Evolutionary conservation across 2,888 invertebrate species (phyloP), one percentile per base, ranked within the genome.

Genomic region (Lasioglossum oenotherae): DNA sequence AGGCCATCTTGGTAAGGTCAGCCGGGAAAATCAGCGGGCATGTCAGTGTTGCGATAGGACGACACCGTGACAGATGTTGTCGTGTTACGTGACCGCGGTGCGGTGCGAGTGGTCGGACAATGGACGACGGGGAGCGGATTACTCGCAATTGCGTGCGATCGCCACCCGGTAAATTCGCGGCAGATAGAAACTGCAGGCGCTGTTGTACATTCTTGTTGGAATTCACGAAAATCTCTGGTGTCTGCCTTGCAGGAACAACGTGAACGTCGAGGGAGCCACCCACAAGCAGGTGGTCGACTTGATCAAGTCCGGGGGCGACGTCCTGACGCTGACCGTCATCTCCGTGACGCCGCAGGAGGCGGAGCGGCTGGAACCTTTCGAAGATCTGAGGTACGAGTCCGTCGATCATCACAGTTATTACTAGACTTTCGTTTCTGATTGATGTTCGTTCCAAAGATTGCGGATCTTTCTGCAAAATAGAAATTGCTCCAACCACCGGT

Each of bases 271-370:
- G 96, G 99, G 99, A 76, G 98, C 99, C n/a, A 99, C 99, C 67
- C 99, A 99, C 96, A 98, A 99, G 94, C 99, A 99, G 96, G 99
- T 99, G 87, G 99, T 99, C 72, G 99, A 99, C 96, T 97, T 99
- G 92, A 99, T 99, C 93, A 99, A 99, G 95, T 99, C 99, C 23
- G 99, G 99, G 4, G 99, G 99, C 31, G 99, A 99, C 96, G 98
- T 98, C 89, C 96, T 99, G 89, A 98, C 98, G 41, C 97, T 99
- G 81, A 99, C 99, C 85, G 99, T 99, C 88, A 99, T 99, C 93
- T 99, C 99, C 87, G 99, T 99, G 85, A 98, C 98, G 90, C 98
- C 97, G 90, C 98, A 98, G 96, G 98, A 98, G 95, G 95, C 96
- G 3, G 95, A 96, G 84, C 93, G 95, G 88, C 88, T 96, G 80